Conservation (phyloP, 2,888 invertebrate genomes). For the Glyphotaelius pellucidus region DNA sequence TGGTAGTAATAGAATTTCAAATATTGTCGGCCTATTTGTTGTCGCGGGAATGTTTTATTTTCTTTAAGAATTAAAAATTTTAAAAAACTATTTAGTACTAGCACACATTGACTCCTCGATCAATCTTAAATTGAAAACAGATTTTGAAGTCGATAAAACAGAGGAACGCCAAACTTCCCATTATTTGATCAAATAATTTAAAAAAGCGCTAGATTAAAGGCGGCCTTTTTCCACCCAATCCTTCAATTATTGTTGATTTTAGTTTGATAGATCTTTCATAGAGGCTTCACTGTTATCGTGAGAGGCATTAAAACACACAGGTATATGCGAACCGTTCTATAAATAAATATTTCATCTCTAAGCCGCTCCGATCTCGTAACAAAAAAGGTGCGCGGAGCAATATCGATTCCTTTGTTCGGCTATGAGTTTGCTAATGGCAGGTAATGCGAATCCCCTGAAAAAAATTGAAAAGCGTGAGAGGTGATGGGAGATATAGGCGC, state of each 20-base stretch:
- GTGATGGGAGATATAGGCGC: neutral
- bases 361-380: neutral
- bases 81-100: too few relatives aligned
- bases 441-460: neutral
- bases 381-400: neutral
- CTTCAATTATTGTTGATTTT: neutral
- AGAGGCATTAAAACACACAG: neutral
- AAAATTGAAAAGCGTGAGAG: neutral
- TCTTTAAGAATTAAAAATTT: too few relatives aligned
- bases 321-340: neutral
- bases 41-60: too few relatives aligned
- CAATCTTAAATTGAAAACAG: neutral
- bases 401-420: neutral
- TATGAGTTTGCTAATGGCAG: conserved; percentile 2
- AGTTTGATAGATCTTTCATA: neutral
- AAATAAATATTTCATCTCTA: neutral
- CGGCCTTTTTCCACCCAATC: neutral
- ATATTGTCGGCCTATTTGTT: too few relatives aligned
- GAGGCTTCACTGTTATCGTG: neutral
- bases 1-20: too few relatives aligned
- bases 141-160: neutral
- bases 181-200: neutral
- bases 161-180: neutral
- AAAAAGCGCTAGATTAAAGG: neutral
- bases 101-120: neutral